These are phyloP conservation scores for Ascidia mentula DNA, from an alignment of 23 tunicate genomes.

Conservation along the genomic window DNA sequence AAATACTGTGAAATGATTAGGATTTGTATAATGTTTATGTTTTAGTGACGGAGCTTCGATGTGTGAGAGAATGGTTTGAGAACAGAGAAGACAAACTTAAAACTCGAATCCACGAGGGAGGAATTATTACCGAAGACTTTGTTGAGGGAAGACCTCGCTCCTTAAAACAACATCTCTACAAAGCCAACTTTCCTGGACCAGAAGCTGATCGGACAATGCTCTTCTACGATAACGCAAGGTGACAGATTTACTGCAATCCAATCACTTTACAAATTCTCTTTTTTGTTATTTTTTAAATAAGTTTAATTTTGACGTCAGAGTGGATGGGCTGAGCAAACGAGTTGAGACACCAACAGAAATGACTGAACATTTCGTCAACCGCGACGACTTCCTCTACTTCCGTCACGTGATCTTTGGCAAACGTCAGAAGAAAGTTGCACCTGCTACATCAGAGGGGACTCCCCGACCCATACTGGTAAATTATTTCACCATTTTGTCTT, in stretches of 20 bases:
- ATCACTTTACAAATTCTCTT: background rate
- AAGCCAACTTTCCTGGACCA: constrained; percentile 60
- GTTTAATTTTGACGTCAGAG: constrained; percentile 43
- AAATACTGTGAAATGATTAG: no score
- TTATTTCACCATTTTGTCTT: background rate
- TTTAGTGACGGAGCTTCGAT: constrained; percentile 57
- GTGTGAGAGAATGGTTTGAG: constrained; percentile 59
- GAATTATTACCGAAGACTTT: constrained; percentile 74
- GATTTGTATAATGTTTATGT: no score
- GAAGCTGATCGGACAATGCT: constrained; percentile 78
- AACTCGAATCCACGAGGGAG: constrained; percentile 51
- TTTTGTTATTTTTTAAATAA: no score
- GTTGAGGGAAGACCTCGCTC: constrained; percentile 73
- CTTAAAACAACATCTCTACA: constrained; percentile 66
- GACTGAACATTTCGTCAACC: constrained; percentile 80
- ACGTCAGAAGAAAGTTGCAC: constrained; percentile 55
- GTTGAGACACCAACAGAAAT: constrained; percentile 74
- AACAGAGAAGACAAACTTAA: constrained; percentile 83
- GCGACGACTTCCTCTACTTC: constrained; percentile 79
- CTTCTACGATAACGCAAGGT: constrained; percentile 87
- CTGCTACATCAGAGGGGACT: constrained; percentile 69
- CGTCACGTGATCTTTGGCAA: constrained; percentile 82
- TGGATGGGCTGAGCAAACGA: constrained; percentile 66
- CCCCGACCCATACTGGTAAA: constrained; percentile 81
- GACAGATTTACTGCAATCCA: background rate